Percentiles rank a stretch among this genome's conserved stretches.
These are phyloP conservation scores for Oryzias woworae DNA, from an alignment of 2,113 vertebrate genomes.

Conservation along the genomic window DNA sequence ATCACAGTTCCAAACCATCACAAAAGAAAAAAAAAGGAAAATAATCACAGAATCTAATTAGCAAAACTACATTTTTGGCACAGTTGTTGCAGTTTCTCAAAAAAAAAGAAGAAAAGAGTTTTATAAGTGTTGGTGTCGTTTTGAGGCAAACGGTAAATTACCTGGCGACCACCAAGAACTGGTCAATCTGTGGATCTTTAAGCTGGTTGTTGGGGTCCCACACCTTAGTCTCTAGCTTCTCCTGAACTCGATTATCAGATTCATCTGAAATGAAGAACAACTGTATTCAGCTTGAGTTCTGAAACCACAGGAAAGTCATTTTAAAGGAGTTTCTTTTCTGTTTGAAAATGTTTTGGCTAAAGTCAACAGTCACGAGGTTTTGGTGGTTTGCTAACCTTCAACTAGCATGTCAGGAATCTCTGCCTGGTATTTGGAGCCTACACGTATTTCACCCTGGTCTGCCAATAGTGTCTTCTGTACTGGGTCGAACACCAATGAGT, in stretches of 20 bases:
- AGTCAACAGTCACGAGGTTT: too few relatives aligned
- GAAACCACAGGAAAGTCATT: too few relatives aligned
- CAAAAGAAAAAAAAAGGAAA: too few relatives aligned
- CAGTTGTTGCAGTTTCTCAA: too few relatives aligned
- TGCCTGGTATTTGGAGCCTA: slow-evolving; percentile 92
- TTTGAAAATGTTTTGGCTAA: too few relatives aligned
- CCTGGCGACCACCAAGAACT: slow-evolving; percentile 94
- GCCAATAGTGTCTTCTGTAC: slow-evolving; percentile 92
- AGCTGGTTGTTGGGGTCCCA: slow-evolving; percentile 93
- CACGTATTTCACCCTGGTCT: slow-evolving; percentile 92
- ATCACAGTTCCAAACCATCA: too few relatives aligned
- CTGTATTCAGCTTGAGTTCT: neutral
- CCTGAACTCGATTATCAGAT: slow-evolving; percentile 84
- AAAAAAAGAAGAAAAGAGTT: neutral
- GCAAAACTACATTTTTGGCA: too few relatives aligned
- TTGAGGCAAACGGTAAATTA: slow-evolving; percentile 61
- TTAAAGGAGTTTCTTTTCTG: too few relatives aligned
- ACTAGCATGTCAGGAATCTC: slow-evolving; percentile 90
- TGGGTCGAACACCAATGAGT: slow-evolving; percentile 93
- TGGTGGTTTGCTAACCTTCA: slow-evolving; percentile 76
- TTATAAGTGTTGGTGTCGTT: slow-evolving; percentile 3
- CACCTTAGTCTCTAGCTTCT: slow-evolving; percentile 92
- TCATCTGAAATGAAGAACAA: slow-evolving; percentile 72
- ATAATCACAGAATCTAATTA: too few relatives aligned
- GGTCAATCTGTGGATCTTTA: slow-evolving; percentile 93